A percentile compares a stretch with the other conserved stretches of the same genome.
Evolutionary conservation across 2,113 vertebrate species (phyloP).

Genomic region (Oophaga pumilio): DNA sequence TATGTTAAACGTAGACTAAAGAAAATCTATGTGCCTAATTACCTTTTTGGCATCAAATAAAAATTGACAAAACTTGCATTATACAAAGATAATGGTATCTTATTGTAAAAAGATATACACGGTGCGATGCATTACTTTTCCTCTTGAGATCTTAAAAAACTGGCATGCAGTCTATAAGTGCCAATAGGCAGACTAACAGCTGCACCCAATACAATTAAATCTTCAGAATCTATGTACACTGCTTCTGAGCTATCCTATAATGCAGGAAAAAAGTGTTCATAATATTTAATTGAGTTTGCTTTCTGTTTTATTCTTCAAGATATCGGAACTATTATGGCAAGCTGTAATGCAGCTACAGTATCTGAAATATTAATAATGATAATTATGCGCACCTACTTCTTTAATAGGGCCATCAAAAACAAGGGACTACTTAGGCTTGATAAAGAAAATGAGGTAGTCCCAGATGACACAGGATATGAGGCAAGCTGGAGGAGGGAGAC

Average conservation of each 20-base stretch:
- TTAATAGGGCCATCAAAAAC: too few species aligned
- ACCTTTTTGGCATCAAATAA: constrained; percentile 13
- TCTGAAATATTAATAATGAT: background rate
- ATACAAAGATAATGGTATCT: constrained; percentile 32
- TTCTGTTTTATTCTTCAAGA: background rate
- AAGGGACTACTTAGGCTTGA: too few species aligned
- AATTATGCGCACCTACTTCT: background rate
- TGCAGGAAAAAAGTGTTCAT: background rate
- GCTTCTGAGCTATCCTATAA: background rate
- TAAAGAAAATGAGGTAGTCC: too few species aligned
- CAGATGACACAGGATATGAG: too few species aligned
- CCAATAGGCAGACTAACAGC: constrained; percentile 21
- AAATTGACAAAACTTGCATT: constrained; percentile 18
- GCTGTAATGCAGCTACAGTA: background rate
- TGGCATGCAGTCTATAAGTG: constrained; percentile 14
- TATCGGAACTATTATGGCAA: background rate
- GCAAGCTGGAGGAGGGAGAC: too few species aligned
- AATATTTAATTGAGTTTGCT: background rate
- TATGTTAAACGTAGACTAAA: background rate
- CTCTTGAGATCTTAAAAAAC: constrained; percentile 35
- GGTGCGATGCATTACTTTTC: constrained; percentile 15
- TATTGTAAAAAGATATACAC: constrained; percentile 24
- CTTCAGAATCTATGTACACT: background rate
- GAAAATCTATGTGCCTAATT: constrained; percentile 14
- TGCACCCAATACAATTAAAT: constrained; percentile 14